Base-by-base conservation (phyloP, 2,888 invertebrate genomes). In the Dendrolimus houi region DNA sequence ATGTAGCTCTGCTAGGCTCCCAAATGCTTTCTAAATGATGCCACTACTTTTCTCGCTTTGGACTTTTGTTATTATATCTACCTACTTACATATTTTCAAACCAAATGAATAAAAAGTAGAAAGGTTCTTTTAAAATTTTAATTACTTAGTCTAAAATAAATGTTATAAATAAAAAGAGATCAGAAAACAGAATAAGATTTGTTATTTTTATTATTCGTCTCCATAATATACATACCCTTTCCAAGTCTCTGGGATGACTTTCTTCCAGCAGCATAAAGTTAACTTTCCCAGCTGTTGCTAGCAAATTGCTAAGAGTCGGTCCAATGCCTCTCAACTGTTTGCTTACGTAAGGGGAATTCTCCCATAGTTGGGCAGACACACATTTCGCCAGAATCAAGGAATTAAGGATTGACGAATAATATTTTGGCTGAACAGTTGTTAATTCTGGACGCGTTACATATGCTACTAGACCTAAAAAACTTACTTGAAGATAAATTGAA, bases 321-420 rank as follows among this genome's bases (percentile, higher is more conserved):
- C 95, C 95, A 61, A 96, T 95, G 54, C 94, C 94, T 58, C 92
- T 92, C 55, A 96, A 79, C 74, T 96, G 96, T 68, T 93, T 92
- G 60, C 93, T 89, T 29, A 96, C 92, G 74, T 91, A 94, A 1
- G 74, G 74, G 0, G 95, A 95, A 75, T 95, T 93, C 71, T 96
- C 95, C 96, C 96, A 96, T 54, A 96, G 80, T 66, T 92, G 92
- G 0, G 94, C 92, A 41, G 83, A 71, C 62, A 95, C 87, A 71
- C 95, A 94, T 83, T 96, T 95, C 8, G 92, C 84, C 57, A 96
- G 83, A 41, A 92, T 81, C 29, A 93, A 78, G 0, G 94, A 82
- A 77, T 92, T 93, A 7, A 94, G 71, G 12, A 94, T 80, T 0
- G 93, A 91, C 57, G 81, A 79, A 77, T 85, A 94, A 67, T 84